Evolutionary conservation across 2,797 vertebrate species (phyloP), one percentile per base, ranked within the genome.

Genomic region (Trachurus trachurus): DNA sequence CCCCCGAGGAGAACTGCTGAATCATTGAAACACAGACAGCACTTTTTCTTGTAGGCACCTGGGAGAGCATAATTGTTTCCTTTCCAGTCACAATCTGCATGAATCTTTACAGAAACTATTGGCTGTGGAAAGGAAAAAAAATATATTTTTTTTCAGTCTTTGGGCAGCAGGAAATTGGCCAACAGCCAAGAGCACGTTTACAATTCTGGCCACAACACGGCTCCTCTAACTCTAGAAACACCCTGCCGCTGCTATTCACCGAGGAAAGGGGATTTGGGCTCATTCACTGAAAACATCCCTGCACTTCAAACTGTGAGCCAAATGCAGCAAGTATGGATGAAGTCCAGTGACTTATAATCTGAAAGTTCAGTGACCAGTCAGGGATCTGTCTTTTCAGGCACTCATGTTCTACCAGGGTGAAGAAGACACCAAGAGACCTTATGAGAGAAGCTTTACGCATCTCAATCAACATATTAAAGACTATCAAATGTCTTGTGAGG

Each of bases 361-460:
- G 42, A 82, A 53, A 59, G 49, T 22, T 29, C 22, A 37, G 64
- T 47, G 40, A 39, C 62, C 19, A 17, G 50, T 59, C 62, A 40
- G 57, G 59, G 65, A 44, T 56, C 60, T 68, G 40, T 54, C 16
- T 17, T 45, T 70, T 68, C 40, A 64, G 58, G n/a, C 5, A 58
- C 58, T 69, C 26, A 21, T 11, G 12, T 16, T 37, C 16, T 2
- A 16, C 7, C n/a, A 15, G 21, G 26, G 15, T 45, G 61, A 53
- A 61, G 42, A 64, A 61, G 42, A 64, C 17, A 63, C 47, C 13
- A 34, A 21, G 44, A 49, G 58, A 21, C 31, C 40, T 16, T 53
- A 29, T 9, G 1, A 34, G 7, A 47, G 29, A 37, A 1, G 5
- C 58, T 61, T 70, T 68, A 29, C 11, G 26, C 12, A 0, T 53